Percentiles rank a stretch among this genome's conserved stretches.
Evolutionary conservation across 2,113 vertebrate species (phyloP).

Genomic region (Empidonax traillii): DNA sequence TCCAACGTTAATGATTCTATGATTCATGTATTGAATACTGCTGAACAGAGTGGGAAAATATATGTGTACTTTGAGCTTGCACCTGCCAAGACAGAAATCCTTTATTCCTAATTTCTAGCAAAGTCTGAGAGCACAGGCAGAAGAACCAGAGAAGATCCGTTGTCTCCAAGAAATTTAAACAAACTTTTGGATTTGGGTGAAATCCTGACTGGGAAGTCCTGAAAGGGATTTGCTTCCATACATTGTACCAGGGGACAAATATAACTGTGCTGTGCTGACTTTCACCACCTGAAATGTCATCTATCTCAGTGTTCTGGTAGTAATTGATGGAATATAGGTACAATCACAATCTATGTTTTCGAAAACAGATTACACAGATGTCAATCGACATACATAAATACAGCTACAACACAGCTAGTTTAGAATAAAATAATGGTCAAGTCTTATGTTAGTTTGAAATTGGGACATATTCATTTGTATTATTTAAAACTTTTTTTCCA

Average conservation of each 20-base stretch:
- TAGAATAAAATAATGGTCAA: neutral
- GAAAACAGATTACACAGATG: neutral
- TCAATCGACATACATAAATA: neutral
- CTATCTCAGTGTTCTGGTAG: neutral
- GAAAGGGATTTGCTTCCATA: neutral
- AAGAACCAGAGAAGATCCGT: neutral
- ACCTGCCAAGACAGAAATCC: neutral
- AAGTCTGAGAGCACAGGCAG: neutral
- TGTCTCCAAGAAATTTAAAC: neutral
- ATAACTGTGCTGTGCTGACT: neutral
- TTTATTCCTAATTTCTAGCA: neutral
- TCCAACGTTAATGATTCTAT: neutral
- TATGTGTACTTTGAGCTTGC: neutral
- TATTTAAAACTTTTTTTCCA: neutral
- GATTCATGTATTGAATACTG: neutral
- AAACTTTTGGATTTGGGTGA: neutral
- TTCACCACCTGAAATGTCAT: neutral
- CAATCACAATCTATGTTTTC: neutral
- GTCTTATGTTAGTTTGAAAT: neutral
- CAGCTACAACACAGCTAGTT: neutral
- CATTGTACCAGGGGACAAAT: neutral
- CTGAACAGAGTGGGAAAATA: neutral
- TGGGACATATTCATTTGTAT: neutral
- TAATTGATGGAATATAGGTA: neutral
- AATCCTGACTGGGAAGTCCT: neutral